phyloP scores from a whole-genome alignment of 2,888 invertebrate genomes.

The Agriopis leucophaearia region DNA sequence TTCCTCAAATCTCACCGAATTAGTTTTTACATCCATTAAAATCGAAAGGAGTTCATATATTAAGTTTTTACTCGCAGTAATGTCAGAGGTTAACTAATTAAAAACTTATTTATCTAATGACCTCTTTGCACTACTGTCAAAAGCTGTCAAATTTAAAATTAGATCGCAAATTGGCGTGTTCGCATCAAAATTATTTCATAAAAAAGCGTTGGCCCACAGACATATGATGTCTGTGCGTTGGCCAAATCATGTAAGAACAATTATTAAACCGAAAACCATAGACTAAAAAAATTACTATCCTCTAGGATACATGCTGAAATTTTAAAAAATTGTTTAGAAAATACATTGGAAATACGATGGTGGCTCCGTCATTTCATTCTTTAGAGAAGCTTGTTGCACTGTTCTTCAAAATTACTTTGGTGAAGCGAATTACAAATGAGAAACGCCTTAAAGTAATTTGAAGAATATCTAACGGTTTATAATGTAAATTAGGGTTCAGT shows the following conservation, averaged over 20 bases:
- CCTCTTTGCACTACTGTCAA: conserved; percentile 39
- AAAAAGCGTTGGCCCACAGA: conserved; percentile 1
- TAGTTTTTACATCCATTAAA: conserved; percentile 3
- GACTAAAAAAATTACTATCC: no score
- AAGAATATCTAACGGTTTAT: conserved; percentile 56
- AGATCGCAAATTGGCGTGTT: conserved; percentile 37
- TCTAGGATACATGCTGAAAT: no score
- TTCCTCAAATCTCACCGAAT: neutral
- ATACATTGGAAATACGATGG: no score
- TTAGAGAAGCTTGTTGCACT: neutral
- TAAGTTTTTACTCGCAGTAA: conserved; percentile 10
- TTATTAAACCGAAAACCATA: neutral
- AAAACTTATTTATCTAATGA: conserved; percentile 27
- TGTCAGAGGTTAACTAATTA: conserved; percentile 29
- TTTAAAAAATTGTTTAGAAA: no score
- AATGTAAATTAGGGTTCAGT: conserved; percentile 51
- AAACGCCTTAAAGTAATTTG: conserved; percentile 52
- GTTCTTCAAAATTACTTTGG: conserved; percentile 45
- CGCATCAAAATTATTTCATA: conserved; percentile 17
- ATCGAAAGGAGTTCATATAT: conserved; percentile 1
- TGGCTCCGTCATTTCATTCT: neutral
- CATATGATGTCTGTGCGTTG: no score
- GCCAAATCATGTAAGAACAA: no score
- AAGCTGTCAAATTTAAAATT: conserved; percentile 45
- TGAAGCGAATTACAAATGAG: conserved; percentile 69